Evolutionary conservation across 2,113 vertebrate species (phyloP).

Genomic region (Mastomys natalensis): DNA sequence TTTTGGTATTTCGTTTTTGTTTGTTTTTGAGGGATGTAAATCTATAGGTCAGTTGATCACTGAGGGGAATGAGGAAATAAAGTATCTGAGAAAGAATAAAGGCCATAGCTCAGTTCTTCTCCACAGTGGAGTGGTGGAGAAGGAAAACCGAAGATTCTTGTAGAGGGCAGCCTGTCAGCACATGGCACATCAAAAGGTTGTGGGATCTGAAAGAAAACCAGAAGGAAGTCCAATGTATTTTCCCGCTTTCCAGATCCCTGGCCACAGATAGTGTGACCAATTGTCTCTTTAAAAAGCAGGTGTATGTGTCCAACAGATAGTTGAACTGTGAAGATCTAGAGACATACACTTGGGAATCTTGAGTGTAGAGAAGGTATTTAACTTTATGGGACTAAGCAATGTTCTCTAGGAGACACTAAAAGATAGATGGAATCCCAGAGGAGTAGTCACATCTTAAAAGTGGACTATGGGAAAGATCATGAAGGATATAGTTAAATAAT

Average conservation of each 20-base stretch:
- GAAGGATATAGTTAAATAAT: background rate
- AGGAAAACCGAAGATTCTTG: background rate
- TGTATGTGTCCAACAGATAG: background rate
- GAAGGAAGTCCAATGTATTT: background rate
- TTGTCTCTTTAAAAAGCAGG: conserved; percentile 18
- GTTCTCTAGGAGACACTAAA: conserved; percentile 3
- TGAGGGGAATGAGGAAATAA: background rate
- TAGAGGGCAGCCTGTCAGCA: background rate
- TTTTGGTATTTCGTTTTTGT: background rate
- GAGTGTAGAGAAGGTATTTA: background rate
- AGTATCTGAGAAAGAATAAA: background rate
- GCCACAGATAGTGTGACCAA: background rate
- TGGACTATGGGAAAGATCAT: background rate
- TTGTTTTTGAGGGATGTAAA: background rate
- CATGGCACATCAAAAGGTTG: background rate
- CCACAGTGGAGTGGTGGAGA: background rate
- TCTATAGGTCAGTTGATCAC: background rate
- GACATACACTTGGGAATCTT: background rate
- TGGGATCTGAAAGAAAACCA: background rate
- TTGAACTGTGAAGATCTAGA: conserved; percentile 16
- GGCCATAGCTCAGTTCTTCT: background rate
- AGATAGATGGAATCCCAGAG: background rate
- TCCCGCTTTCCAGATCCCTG: background rate
- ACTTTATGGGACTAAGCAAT: background rate
- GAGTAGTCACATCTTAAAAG: background rate